Conservation (phyloP, 1,140 invertebrate genomes). For the Musca domestica region DNA sequence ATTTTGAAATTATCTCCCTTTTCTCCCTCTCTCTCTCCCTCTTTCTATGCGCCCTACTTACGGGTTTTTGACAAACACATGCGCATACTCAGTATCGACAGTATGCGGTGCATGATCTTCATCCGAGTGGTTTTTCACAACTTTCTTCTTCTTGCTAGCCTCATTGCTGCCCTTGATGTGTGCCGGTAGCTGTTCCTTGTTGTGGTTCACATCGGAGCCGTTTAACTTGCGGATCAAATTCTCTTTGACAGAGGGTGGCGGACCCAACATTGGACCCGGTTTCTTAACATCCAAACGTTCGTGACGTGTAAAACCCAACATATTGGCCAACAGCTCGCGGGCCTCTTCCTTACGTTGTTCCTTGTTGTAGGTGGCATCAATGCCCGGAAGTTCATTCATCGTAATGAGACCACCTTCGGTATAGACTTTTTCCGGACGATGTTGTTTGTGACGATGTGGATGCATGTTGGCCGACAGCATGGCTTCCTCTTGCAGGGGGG, state of each 20-base stretch:
- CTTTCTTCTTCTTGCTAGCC: constrained; percentile 47
- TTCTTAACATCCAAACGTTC: constrained; percentile 93
- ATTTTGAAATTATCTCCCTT: too few species aligned
- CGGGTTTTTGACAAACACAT: constrained; percentile 54
- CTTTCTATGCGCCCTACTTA: constrained; percentile 28
- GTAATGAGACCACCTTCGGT: constrained; percentile 66
- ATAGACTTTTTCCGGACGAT: constrained; percentile 54
- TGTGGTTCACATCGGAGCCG: not conserved
- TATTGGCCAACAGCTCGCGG: constrained; percentile 40
- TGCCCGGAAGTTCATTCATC: constrained; percentile 42
- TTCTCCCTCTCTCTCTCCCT: too few species aligned
- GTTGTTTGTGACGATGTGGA: constrained; percentile 28
- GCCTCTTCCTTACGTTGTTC: constrained; percentile 52
- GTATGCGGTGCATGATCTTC: constrained; percentile 53
- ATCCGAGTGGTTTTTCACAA: constrained; percentile 47
- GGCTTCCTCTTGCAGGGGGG: constrained; percentile 47
- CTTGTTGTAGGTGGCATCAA: constrained; percentile 35
- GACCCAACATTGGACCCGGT: constrained; percentile 76
- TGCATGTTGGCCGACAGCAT: constrained; percentile 47
- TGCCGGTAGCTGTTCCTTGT: constrained; percentile 45
- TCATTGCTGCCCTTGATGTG: constrained; percentile 48
- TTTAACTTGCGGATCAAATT: constrained; percentile 31
- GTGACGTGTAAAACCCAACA: constrained; percentile 74
- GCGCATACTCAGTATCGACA: constrained; percentile 53
- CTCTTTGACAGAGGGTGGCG: constrained; percentile 54